Evolutionary conservation across 2,888 invertebrate species (phyloP).

Genomic region (Globia sparganii): DNA sequence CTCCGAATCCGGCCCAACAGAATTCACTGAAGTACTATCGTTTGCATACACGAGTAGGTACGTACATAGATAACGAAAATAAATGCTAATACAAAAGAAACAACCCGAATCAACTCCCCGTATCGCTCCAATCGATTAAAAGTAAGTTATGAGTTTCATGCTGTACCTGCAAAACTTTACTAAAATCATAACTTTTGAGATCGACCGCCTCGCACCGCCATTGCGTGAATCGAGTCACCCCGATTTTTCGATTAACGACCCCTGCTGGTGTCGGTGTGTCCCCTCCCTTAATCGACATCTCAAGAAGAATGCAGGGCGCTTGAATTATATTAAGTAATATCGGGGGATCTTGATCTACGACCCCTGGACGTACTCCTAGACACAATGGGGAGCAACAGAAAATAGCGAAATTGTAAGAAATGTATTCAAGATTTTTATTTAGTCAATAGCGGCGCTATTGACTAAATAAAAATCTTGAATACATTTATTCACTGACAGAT

Average conservation of each 20-base stretch:
- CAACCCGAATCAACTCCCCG: not conserved
- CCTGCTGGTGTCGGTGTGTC: constrained; percentile 37
- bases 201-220: constrained; percentile 22
- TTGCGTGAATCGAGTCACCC: constrained; percentile 42
- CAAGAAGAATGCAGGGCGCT: constrained; percentile 71
- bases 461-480: not conserved
- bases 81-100: constrained; percentile 14
- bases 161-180: constrained; percentile 46
- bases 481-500: not conserved
- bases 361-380: constrained; percentile 35
- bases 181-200: constrained; percentile 49
- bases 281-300: constrained; percentile 69
- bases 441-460: not conserved
- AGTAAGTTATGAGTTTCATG: constrained; percentile 16
- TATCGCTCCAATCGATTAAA: constrained; percentile 24
- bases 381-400: constrained; percentile 20
- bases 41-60: not conserved
- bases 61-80: constrained; percentile 2
- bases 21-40: not conserved
- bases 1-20: not conserved
- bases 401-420: constrained; percentile 43
- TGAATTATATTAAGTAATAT: constrained; percentile 82
- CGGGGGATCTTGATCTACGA: constrained; percentile 73
- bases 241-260: constrained; percentile 72
- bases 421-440: too few species aligned